Conservation (phyloP, 2,113 vertebrate genomes). For the Panthera tigris region DNA sequence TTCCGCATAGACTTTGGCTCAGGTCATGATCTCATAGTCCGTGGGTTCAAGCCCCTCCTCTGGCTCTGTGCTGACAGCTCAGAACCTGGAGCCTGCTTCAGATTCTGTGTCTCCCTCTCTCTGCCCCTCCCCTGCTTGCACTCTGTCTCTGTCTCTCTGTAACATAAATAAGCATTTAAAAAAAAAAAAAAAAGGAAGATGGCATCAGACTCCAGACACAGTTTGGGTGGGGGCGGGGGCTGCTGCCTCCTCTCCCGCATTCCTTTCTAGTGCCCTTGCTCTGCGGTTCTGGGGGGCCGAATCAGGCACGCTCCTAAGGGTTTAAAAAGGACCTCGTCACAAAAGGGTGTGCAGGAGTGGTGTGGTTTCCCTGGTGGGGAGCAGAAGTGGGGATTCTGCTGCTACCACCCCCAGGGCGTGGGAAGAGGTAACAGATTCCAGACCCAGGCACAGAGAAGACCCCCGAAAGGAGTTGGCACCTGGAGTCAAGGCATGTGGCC, state of each 20-base stretch:
- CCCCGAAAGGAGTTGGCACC: not conserved
- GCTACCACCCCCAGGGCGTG: not conserved
- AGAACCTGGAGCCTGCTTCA: no score
- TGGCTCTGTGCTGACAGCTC: no score
- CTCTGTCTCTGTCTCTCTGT: no score
- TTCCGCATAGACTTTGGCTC: no score
- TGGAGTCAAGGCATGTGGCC: not conserved
- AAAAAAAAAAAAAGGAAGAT: not conserved
- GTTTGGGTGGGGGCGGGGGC: no score
- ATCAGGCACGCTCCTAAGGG: not conserved
- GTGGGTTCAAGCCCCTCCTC: no score
- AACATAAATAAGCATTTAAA: no score
- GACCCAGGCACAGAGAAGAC: not conserved
- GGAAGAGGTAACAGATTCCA: not conserved
- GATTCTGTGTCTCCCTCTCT: no score
- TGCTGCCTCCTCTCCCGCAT: no score
- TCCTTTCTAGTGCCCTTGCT: not conserved
- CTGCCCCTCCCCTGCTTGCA: no score
- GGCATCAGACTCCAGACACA: not conserved
- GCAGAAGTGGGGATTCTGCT: not conserved
- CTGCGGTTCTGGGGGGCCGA: not conserved
- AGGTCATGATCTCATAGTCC: no score
- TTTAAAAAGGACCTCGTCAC: not conserved
- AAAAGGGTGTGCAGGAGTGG: not conserved
- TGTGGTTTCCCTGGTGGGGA: accelerated